Conservation (phyloP, 2,888 invertebrate species). For the Adela reaumurella region DNA sequence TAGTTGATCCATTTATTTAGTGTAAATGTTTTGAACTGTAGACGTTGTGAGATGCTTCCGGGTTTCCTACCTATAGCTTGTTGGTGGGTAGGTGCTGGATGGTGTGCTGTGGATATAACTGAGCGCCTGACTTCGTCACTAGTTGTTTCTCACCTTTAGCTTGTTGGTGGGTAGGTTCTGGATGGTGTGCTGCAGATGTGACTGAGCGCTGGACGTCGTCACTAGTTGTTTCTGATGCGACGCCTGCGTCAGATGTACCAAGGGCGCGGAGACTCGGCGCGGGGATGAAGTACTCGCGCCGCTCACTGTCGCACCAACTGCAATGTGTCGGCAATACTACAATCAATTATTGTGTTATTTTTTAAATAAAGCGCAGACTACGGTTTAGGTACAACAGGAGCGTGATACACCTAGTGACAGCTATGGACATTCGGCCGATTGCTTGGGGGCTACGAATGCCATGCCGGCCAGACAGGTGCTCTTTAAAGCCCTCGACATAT, state of each 20-base stretch:
- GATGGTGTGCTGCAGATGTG: constrained; percentile 24
- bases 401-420: no score
- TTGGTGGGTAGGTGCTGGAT: constrained; percentile 28
- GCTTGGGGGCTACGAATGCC: no score
- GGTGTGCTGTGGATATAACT: no score
- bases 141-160: constrained; percentile 23
- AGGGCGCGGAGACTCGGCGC: constrained; percentile 15
- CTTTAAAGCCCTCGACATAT: no score
- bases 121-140: constrained; percentile 7
- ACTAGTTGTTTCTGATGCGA: constrained; percentile 10
- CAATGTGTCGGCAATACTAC: background rate
- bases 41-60: no score
- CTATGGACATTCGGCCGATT: no score
- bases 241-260: constrained; percentile 5
- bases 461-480: no score
- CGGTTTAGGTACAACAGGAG: background rate
- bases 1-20: no score
- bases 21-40: no score
- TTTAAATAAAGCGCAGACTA: background rate
- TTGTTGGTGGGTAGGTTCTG: constrained; percentile 30
- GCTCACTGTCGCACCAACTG: background rate
- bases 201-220: constrained; percentile 8
- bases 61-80: constrained; percentile 33
- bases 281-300: constrained; percentile 1
- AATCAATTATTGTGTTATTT: background rate